phyloP scores from a whole-genome alignment of 1,140 invertebrate species.

The Pogonomyrmex californicus region DNA sequence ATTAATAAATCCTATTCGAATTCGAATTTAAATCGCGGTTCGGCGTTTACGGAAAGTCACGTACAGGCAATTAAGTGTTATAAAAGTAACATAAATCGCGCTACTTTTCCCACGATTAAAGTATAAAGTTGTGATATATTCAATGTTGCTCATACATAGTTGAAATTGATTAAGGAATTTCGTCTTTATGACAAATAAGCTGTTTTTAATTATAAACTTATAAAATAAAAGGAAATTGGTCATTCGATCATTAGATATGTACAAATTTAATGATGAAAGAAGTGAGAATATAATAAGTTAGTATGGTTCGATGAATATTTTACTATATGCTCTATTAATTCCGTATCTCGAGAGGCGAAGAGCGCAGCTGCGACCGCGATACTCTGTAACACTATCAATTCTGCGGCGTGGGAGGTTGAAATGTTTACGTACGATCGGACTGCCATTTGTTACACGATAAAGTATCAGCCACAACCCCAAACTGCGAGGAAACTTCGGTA shows the following conservation, averaged over 20 bases:
- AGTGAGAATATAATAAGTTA: constrained; percentile 3
- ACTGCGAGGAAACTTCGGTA: constrained; percentile 59
- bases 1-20: constrained; percentile 9
- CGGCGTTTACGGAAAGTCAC: not conserved
- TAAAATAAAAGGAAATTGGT: not conserved
- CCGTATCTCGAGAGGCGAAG: constrained; percentile 68
- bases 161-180: not conserved
- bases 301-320: constrained; percentile 35
- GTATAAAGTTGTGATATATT: not conserved
- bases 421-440: constrained; percentile 77
- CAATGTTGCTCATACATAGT: not conserved
- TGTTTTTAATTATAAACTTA: not conserved
- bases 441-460: constrained; percentile 76
- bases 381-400: constrained; percentile 75
- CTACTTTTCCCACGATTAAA: constrained; percentile 5
- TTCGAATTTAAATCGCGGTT: constrained; percentile 6
- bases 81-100: constrained; percentile 14
- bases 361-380: constrained; percentile 74
- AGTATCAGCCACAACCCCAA: constrained; percentile 67
- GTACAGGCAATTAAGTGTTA: constrained; percentile 1
- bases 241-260: not conserved
- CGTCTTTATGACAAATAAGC: not conserved
- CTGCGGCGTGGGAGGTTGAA: constrained; percentile 64
- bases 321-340: constrained; percentile 71
- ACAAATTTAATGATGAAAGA: constrained; percentile 1